phyloP scores from a whole-genome alignment of 2,113 vertebrate species.

The Corythaeola cristata region DNA sequence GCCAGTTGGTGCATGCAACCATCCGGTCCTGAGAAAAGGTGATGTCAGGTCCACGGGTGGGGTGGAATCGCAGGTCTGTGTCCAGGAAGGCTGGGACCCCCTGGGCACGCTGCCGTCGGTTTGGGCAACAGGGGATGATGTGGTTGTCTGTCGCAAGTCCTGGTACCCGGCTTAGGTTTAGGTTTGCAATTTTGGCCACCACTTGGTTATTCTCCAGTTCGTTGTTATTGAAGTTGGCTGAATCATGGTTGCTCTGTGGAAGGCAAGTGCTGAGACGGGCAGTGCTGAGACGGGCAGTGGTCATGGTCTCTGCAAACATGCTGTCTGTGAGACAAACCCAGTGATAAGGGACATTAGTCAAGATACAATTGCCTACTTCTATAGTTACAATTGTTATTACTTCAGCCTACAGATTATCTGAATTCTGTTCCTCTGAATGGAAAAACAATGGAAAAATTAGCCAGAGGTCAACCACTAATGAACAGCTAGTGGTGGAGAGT shows the following conservation, averaged over 20 bases:
- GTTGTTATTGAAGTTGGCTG: slow-evolving; percentile 97
- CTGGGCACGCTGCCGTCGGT: slow-evolving; percentile 73
- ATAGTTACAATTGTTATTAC: not conserved
- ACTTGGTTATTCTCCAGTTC: slow-evolving; percentile 96
- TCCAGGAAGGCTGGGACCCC: slow-evolving; percentile 83
- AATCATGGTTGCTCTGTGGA: slow-evolving; percentile 94
- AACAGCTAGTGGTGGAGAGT: not conserved
- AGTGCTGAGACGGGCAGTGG: slow-evolving; percentile 85
- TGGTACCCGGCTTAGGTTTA: slow-evolving; percentile 81
- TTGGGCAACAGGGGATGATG: slow-evolving; percentile 87
- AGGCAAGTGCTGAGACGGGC: slow-evolving; percentile 92
- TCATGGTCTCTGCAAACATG: slow-evolving; percentile 93
- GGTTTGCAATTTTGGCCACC: slow-evolving; percentile 91
- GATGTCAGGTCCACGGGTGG: slow-evolving; percentile 87
- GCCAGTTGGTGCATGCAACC: slow-evolving; percentile 88
- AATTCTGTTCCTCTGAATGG: not conserved
- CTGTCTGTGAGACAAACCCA: slow-evolving; percentile 82
- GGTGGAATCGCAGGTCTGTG: slow-evolving; percentile 92
- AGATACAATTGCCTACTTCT: not conserved
- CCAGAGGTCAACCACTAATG: not conserved
- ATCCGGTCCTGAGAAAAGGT: slow-evolving; percentile 91
- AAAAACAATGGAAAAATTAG: not conserved
- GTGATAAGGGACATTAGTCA: not conserved
- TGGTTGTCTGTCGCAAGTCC: slow-evolving; percentile 78
- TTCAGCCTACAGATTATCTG: not conserved